Evolutionary conservation across 1,140 invertebrate genomes (phyloP), one percentile per base, ranked within the genome.

Genomic region (Drosophila eugracilis): DNA sequence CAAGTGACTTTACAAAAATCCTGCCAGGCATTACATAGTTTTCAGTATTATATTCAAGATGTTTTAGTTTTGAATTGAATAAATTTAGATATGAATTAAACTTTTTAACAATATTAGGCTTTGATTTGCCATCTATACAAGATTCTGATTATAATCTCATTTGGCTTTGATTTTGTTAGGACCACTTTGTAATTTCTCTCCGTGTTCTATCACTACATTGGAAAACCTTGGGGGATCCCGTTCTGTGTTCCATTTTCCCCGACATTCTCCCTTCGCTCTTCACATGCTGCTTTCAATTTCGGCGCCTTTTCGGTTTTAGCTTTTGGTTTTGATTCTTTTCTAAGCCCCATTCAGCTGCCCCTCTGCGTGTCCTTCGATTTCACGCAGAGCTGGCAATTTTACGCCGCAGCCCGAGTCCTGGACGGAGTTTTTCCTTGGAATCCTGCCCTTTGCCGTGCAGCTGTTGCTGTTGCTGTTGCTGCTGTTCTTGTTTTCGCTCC

Each of bases 311-410:
- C 78, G 76, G 77, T 80, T 78, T 86, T 70, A 81, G 83, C 81
- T 86, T 66, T 86, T 80, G 80, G 62, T 71, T 85, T 81, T 81
- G 77, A 72, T 86, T 86, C 83, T 74, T 67, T 85, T 49, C 79
- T 77, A 74, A 86, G 75, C 73, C 60, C 71, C 67, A 50, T 45
- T 41, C 54, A 28, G 39, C 49, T 36, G n/a, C 42, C 34, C 24
- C 5, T 47, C 15, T 12, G 26, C 10, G 60, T 50, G 47, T 83
- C 77, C 81, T 88, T 86, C 81, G 81, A 88, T 81, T 88, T 88
- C 81, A 86, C 81, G 81, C 81, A 88, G 81, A 66, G 81, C 78
- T 88, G 77, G 69, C 81, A 86, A 86, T 86, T 86, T 86, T 86
- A 67, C 76, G 70, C 77, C 77, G 21, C 41, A 78, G 55, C 21